Evolutionary conservation across 2,888 invertebrate genomes (phyloP).

Genomic region (Sesia bembeciformis): DNA sequence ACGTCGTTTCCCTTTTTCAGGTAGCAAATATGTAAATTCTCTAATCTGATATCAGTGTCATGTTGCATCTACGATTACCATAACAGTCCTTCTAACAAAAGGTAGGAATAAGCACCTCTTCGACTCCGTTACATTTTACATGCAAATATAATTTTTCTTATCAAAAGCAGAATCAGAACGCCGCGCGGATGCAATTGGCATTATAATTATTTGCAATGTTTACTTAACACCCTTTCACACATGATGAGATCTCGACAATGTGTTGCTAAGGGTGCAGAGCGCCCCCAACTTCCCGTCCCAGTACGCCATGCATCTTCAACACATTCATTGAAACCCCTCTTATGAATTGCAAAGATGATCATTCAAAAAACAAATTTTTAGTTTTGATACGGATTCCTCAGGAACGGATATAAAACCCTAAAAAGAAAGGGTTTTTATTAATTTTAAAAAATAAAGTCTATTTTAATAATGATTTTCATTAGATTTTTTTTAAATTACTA

Average conservation of each 20-base stretch:
- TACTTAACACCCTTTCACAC: constrained; percentile 76
- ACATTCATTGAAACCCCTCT: constrained; percentile 35
- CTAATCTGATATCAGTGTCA: constrained; percentile 71
- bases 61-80: constrained; percentile 58
- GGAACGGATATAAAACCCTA: too few relatives aligned
- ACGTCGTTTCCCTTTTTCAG: not conserved
- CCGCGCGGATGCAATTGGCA: constrained; percentile 60
- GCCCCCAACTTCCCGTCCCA: not conserved
- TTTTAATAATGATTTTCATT: too few relatives aligned
- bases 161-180: constrained; percentile 49
- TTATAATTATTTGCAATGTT: constrained; percentile 75
- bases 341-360: constrained; percentile 29
- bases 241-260: constrained; percentile 66
- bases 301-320: constrained; percentile 14
- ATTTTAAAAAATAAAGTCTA: too few relatives aligned
- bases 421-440: too few relatives aligned
- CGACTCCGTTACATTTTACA: constrained; percentile 50
- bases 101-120: constrained; percentile 48
- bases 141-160: constrained; percentile 65
- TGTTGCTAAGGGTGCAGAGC: constrained; percentile 18
- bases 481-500: too few relatives aligned
- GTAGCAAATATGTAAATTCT: constrained; percentile 23
- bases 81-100: constrained; percentile 57
- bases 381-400: constrained; percentile 10
- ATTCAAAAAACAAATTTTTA: constrained; percentile 12